Base-by-base conservation (phyloP, 2,113 vertebrate species). In the Empidonax alnorum region DNA sequence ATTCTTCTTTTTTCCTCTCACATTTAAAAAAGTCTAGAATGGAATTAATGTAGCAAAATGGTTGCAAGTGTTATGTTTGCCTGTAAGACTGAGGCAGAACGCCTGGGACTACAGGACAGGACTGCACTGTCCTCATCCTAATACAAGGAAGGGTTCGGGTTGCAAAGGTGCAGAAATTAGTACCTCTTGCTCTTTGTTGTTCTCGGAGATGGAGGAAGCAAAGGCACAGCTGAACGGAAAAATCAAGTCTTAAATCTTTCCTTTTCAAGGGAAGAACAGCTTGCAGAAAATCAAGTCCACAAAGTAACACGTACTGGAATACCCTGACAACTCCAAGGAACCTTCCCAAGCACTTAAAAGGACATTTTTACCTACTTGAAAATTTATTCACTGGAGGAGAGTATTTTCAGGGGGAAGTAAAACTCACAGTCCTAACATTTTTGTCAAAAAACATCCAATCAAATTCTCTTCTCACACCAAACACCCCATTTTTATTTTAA, bases 271-370 rank as follows among this genome's bases (percentile, higher is more conserved):
- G 15, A 67, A 27, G 9, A 69, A 8, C 6, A 73, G 17, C 33
- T 47, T 66, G 19, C 24, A 82, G 46, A 71, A 82, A 59, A 72
- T 75, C 21, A 20, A 53, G 4, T 20, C 86, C 13, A 39, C 3
- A 13, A 66, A 20, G 12, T 16, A 56, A 71, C 14, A 24, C 4
- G 10, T 19, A 16, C 46, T 76, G 21, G 21, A 82, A 39, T 27
- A 79, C 4, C 52, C 50, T 58, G 16, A 49, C 37, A 58, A 6
- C 21, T 41, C 41, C n/a, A 33, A 71, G 31, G 50, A 74, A 62
- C 12, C 4, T 67, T 44, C 25, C 9, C 27, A 65, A 33, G 83
- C 0, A 1, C 14, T 68, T 49, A 39, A 0, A 2, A 33, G 5
- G 31, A 18, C 12, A 31, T 17, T 76, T 87, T 89, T 71, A 49